Conservation (phyloP, 2,888 invertebrate genomes). For the Ethmia dodecea region DNA sequence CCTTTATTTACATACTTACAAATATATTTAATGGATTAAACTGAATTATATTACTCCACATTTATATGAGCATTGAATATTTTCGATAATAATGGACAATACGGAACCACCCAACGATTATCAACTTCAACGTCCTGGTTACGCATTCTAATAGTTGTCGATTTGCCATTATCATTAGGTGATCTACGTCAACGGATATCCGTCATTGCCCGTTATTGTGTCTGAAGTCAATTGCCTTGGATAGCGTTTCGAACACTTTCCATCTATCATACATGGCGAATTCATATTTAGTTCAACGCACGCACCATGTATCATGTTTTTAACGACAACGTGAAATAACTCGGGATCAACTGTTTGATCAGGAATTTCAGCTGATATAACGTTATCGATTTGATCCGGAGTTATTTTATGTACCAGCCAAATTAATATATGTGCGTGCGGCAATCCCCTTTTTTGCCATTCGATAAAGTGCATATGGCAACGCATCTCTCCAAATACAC, state of each 20-base stretch:
- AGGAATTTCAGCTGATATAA: neutral
- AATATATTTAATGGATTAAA: constrained; percentile 18
- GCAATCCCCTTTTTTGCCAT: neutral
- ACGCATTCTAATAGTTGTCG: neutral
- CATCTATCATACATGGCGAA: constrained; percentile 14
- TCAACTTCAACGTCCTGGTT: constrained; percentile 18
- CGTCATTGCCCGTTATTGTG: constrained; percentile 4
- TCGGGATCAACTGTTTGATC: neutral
- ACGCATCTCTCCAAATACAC: constrained; percentile 16
- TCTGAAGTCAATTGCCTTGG: constrained; percentile 5
- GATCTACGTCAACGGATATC: constrained; percentile 2
- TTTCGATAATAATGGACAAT: constrained; percentile 11
- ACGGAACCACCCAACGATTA: constrained; percentile 25
- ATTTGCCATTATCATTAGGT: neutral
- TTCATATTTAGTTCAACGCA: neutral
- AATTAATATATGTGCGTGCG: neutral
- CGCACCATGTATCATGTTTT: neutral
- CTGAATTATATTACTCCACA: constrained; percentile 15
- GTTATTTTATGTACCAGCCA: constrained; percentile 7
- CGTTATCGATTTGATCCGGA: neutral
- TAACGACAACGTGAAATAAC: neutral
- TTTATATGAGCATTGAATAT: constrained; percentile 13
- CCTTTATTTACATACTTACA: constrained; percentile 20
- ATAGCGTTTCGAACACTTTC: constrained; percentile 12
- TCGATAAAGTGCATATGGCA: constrained; percentile 17